These are phyloP conservation scores for Monodelphis domestica DNA, from an alignment of 2,797 vertebrate genomes.

Conservation along the genomic window DNA sequence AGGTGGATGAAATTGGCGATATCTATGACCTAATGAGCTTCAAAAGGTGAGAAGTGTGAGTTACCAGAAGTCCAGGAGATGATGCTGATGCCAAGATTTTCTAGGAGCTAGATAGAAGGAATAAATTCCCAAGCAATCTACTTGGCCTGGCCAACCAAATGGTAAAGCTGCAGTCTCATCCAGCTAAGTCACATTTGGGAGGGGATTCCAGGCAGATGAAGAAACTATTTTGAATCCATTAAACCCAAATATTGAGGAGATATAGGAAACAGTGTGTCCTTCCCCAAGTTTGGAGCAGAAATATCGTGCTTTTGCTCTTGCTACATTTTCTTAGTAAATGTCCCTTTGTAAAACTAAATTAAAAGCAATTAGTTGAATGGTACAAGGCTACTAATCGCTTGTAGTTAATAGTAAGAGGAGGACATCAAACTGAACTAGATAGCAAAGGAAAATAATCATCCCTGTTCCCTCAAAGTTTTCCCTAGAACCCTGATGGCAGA, in stretches of 20 bases:
- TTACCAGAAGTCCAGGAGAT: neutral
- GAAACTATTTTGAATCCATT: neutral
- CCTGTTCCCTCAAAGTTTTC: neutral
- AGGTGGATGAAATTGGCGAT: neutral
- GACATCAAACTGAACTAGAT: neutral
- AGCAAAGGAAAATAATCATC: neutral
- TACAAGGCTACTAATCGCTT: neutral
- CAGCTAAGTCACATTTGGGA: neutral
- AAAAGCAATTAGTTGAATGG: neutral
- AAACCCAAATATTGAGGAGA: neutral
- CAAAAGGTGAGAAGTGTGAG: neutral
- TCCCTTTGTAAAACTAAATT: neutral
- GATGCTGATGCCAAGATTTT: neutral
- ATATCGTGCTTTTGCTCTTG: neutral
- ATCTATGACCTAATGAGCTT: neutral
- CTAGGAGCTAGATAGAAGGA: neutral
- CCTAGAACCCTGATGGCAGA: no score
- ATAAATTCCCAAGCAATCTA: neutral
- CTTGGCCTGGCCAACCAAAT: neutral
- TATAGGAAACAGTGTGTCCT: no score
- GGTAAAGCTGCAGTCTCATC: neutral
- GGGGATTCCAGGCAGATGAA: neutral
- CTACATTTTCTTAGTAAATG: neutral
- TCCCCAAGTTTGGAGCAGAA: neutral
- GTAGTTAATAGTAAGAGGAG: neutral